A percentile compares a stretch with the other conserved stretches of the same genome.
Conservation (phyloP, 2,797 vertebrate genomes). For the Benthosema pterotum region DNA sequence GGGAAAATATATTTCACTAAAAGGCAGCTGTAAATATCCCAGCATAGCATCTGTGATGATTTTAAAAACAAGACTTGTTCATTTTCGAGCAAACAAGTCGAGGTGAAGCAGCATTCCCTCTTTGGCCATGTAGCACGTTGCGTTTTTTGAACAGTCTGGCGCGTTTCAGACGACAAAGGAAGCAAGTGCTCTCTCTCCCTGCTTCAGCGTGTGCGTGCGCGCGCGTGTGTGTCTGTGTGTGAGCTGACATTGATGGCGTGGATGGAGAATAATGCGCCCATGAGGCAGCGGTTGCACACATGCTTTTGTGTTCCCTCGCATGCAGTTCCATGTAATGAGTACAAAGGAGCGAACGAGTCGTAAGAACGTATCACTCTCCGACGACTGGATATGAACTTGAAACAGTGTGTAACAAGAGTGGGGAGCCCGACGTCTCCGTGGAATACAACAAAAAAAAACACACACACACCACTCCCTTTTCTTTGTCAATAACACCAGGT, state of each 20-base stretch:
- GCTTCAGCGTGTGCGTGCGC: conserved; percentile 64
- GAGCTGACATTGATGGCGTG: conserved; percentile 79
- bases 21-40: not conserved
- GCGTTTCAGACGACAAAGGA: conserved; percentile 87
- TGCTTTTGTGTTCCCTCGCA: conserved; percentile 35
- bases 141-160: conserved; percentile 77
- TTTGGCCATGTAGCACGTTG: conserved; percentile 56
- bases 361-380: conserved; percentile 7
- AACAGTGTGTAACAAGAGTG: conserved; percentile 61
- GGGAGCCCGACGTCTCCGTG: conserved; percentile 71
- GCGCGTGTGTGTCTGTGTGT: conserved; percentile 57
- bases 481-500: conserved; percentile 80
- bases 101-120: conserved; percentile 35
- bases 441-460: conserved; percentile 67
- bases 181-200: conserved; percentile 67
- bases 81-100: conserved; percentile 1
- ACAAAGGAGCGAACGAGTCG: conserved; percentile 19
- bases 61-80: not conserved
- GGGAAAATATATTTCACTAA: conserved; percentile 8
- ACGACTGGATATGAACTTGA: conserved; percentile 55
- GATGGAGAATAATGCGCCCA: conserved; percentile 73
- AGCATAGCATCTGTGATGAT: not conserved
- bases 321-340: conserved; percentile 30
- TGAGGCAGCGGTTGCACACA: conserved; percentile 43
- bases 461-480: conserved; percentile 81